Base-by-base conservation (phyloP, 2,113 vertebrate genomes). In the Daboia siamensis region DNA sequence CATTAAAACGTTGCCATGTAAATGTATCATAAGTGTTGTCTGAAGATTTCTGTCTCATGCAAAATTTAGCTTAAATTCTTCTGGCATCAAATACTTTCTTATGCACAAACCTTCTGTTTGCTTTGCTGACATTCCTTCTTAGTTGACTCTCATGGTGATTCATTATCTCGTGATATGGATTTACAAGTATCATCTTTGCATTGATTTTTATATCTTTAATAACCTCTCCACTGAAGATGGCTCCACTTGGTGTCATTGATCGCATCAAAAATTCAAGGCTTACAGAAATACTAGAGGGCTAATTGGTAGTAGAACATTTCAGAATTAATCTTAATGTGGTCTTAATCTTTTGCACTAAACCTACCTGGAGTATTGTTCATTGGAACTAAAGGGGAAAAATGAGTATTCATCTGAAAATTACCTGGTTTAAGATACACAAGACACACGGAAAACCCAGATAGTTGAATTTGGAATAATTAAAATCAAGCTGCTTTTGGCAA, bases 161-260 rank as follows among this genome's bases (percentile, higher is more conserved):
- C 97, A 98, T 98, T 98, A 97, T 97, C 97, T 96, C 96, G 96
- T 96, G 97, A 95, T 98, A 98, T 97, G 96, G 97, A 97, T 98
- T 98, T 97, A 97, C 96, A 97, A 98, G 97, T 98, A 98, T 98
- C 98, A 98, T 98, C 97, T 98, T 97, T 97, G 97, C 97, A 98
- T 98, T 98, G 98, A 98, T 98, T 98, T 98, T 98, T 98, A 97
- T 98, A 97, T 98, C 97, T 98, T 97, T 98, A 98, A 98, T 98
- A 98, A 98, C 97, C 97, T 97, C 97, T 97, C 97, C 97, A 97
- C 97, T 97, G 97, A 98, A 97, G 97, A 98, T 97, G 97, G 97
- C 97, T 98, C 97, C 97, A 97, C 97, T 97, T 96, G 97, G 97
- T 98, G 97, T 97, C 98, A 98, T 98, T 98, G 98, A 98, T 98